Evolutionary conservation across 1,140 invertebrate genomes (phyloP).

Genomic region (Philaenus spumarius): DNA sequence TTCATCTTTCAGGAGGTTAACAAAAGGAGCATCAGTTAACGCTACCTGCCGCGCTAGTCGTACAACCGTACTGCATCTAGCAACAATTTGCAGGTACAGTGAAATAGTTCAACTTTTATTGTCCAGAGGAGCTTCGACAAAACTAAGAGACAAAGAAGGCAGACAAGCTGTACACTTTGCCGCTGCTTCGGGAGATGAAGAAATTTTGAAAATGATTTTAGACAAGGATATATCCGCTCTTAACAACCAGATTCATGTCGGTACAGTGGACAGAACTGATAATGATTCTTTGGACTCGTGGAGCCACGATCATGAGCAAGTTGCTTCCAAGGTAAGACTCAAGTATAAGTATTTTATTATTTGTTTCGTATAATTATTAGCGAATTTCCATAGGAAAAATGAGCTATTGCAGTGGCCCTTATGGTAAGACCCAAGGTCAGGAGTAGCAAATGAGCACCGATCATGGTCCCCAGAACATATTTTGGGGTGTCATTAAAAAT

Average conservation of each 20-base stretch:
- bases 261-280: not conserved
- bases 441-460: too few species aligned
- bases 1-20: constrained; percentile 36
- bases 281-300: constrained; percentile 23
- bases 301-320: constrained; percentile 25
- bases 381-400: too few species aligned
- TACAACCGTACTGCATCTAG: constrained; percentile 41
- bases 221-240: not conserved
- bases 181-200: constrained; percentile 39
- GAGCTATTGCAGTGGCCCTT: too few species aligned
- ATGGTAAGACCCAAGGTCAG: too few species aligned
- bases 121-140: constrained; percentile 38
- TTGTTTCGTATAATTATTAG: too few species aligned
- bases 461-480: too few species aligned
- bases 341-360: not conserved
- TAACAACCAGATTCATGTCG: not conserved
- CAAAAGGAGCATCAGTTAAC: constrained; percentile 41
- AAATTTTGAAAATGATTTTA: constrained; percentile 33
- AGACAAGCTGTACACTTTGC: constrained; percentile 43
- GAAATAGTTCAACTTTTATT: constrained; percentile 38
- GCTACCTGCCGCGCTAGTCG: constrained; percentile 41
- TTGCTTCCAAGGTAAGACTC: constrained; percentile 16
- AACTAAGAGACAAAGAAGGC: constrained; percentile 37
- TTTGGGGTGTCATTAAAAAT: too few species aligned
- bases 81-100: constrained; percentile 36